Evolutionary conservation across 2,797 vertebrate species (phyloP).

Genomic region (Sebastes steindachneri): DNA sequence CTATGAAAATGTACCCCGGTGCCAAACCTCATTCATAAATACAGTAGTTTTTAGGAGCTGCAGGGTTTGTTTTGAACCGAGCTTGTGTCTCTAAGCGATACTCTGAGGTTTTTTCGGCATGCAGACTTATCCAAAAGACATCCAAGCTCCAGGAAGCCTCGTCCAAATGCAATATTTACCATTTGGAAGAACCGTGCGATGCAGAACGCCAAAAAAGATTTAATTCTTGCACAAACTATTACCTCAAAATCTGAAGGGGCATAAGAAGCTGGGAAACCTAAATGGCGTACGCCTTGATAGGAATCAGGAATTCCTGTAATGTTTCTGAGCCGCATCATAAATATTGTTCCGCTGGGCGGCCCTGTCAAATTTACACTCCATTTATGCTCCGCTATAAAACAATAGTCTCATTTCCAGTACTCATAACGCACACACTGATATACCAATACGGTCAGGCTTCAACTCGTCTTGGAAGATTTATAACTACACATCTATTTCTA

Average conservation of each 20-base stretch:
- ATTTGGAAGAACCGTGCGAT: slow-evolving; percentile 51
- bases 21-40: slow-evolving; percentile 53
- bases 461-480: slow-evolving; percentile 7
- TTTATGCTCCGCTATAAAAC: slow-evolving; percentile 54
- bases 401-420: slow-evolving; percentile 43
- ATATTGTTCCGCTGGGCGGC: slow-evolving; percentile 48
- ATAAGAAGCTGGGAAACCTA: slow-evolving; percentile 37
- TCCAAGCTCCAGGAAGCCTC: slow-evolving; percentile 39
- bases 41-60: slow-evolving; percentile 54
- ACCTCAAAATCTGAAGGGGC: slow-evolving; percentile 44
- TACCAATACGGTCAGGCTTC: slow-evolving; percentile 6
- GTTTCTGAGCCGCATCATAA: slow-evolving; percentile 63
- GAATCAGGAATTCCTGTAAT: slow-evolving; percentile 65
- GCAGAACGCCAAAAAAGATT: slow-evolving; percentile 57
- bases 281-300: slow-evolving; percentile 50
- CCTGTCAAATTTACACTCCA: slow-evolving; percentile 60
- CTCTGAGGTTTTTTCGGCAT: slow-evolving; percentile 58
- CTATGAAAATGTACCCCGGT: slow-evolving; percentile 13
- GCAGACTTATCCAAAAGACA: slow-evolving; percentile 58
- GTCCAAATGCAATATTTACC: slow-evolving; percentile 77
- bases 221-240: slow-evolving; percentile 56
- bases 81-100: slow-evolving; percentile 46
- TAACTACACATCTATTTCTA: slow-evolving; percentile 15
- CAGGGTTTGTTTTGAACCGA: slow-evolving; percentile 60
- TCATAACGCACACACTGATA: slow-evolving; percentile 7